phyloP scores from a whole-genome alignment of 2,113 vertebrate genomes.

The Chaetorhynchus papuensis region DNA sequence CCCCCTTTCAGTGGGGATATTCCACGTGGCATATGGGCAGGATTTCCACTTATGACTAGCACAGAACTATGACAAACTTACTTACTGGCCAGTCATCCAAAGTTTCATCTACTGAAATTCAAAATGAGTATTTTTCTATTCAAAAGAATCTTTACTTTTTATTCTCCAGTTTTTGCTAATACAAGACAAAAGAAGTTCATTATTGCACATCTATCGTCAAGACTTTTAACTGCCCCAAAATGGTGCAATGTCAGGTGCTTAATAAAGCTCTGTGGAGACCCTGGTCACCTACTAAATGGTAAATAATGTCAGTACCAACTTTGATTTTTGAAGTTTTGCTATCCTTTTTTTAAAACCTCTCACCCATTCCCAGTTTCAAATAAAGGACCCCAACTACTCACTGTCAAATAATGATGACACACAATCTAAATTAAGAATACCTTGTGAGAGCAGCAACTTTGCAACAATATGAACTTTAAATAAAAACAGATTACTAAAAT shows the following conservation, averaged over 20 bases:
- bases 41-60: not conserved
- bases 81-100: not conserved
- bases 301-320: not conserved
- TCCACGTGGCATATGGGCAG: not conserved
- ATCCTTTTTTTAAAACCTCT: not conserved
- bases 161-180: not conserved
- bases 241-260: not conserved
- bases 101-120: not conserved
- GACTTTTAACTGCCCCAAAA: not conserved
- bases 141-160: not conserved
- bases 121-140: not conserved
- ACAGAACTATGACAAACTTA: not conserved
- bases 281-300: not conserved
- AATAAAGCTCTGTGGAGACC: not conserved
- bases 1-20: not conserved
- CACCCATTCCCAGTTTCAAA: not conserved
- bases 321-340: not conserved
- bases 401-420: not conserved
- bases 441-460: not conserved
- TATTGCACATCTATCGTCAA: not conserved
- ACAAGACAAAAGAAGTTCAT: not conserved
- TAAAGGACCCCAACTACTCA: not conserved
- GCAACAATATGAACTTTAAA: not conserved
- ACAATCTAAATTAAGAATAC: not conserved
- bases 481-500: constrained; percentile 1